These are phyloP conservation scores for Nycticorax nycticorax DNA, from an alignment of 2,113 vertebrate species.

Conservation along the genomic window DNA sequence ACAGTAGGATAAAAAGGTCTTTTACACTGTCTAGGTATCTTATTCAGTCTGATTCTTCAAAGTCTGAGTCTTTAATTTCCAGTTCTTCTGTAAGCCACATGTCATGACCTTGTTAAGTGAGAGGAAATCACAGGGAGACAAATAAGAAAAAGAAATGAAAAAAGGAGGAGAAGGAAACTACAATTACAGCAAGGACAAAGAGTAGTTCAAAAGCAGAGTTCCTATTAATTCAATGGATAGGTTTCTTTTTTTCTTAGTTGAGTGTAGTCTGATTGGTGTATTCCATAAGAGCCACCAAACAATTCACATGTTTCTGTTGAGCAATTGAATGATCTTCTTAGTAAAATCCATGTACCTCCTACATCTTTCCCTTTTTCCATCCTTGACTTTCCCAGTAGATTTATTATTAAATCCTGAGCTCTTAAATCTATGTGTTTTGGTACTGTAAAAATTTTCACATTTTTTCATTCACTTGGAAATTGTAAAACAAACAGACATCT, in stretches of 20 bases:
- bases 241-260: neutral
- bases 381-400: neutral
- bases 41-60: conserved; percentile 23
- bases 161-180: neutral
- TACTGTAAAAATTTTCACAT: neutral
- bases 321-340: neutral
- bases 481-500: neutral
- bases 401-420: neutral
- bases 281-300: neutral
- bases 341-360: neutral
- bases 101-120: conserved; percentile 27
- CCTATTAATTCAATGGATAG: neutral
- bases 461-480: neutral
- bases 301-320: neutral
- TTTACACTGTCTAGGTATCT: neutral
- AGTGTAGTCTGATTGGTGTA: neutral
- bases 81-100: neutral
- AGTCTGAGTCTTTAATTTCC: conserved; percentile 22
- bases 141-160: conserved; percentile 14
- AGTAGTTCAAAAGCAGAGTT: neutral
- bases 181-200: neutral
- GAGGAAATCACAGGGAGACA: conserved; percentile 22
- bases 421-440: neutral
- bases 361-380: neutral
- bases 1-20: neutral